Evolutionary conservation across 2,888 invertebrate species (phyloP).

Genomic region (Spialia ferax): DNA sequence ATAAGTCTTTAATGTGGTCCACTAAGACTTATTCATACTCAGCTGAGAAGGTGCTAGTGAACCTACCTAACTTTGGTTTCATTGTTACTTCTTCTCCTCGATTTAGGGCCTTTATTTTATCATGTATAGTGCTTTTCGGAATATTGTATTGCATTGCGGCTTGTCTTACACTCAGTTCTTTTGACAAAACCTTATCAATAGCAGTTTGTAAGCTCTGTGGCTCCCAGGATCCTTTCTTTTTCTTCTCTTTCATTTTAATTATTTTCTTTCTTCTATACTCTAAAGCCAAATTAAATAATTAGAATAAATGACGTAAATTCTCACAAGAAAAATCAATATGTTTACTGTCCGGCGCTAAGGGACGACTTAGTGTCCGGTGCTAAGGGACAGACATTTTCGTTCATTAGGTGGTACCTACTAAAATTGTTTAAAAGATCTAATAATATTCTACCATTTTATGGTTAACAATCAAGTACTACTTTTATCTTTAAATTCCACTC

Average conservation of each 20-base stretch:
- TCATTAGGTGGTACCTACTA: too few relatives aligned
- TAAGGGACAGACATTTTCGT: too few relatives aligned
- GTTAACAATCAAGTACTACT: too few relatives aligned
- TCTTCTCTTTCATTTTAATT: slow-evolving; percentile 35
- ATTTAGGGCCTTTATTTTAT: not conserved
- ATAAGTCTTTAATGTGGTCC: slow-evolving; percentile 2
- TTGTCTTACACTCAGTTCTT: slow-evolving; percentile 30
- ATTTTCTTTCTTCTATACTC: slow-evolving; percentile 24
- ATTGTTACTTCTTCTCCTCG: slow-evolving; percentile 52
- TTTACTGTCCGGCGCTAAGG: slow-evolving; percentile 35
- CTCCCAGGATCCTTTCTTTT: slow-evolving; percentile 33
- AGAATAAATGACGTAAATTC: slow-evolving; percentile 32
- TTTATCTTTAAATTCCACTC: too few relatives aligned
- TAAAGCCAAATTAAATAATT: slow-evolving; percentile 21
- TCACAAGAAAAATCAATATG: slow-evolving; percentile 30
- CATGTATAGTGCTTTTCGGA: slow-evolving; percentile 8
- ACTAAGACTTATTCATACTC: slow-evolving; percentile 7
- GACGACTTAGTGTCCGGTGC: too few relatives aligned
- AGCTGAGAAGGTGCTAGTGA: slow-evolving; percentile 6
- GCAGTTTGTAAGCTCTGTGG: slow-evolving; percentile 35
- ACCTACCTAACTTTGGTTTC: slow-evolving; percentile 9
- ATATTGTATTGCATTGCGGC: not conserved
- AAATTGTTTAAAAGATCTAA: too few relatives aligned
- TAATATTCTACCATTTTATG: too few relatives aligned
- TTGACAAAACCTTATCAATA: slow-evolving; percentile 34